phyloP scores from a whole-genome alignment of 2,113 vertebrate genomes.

The Lasiurus borealis region DNA sequence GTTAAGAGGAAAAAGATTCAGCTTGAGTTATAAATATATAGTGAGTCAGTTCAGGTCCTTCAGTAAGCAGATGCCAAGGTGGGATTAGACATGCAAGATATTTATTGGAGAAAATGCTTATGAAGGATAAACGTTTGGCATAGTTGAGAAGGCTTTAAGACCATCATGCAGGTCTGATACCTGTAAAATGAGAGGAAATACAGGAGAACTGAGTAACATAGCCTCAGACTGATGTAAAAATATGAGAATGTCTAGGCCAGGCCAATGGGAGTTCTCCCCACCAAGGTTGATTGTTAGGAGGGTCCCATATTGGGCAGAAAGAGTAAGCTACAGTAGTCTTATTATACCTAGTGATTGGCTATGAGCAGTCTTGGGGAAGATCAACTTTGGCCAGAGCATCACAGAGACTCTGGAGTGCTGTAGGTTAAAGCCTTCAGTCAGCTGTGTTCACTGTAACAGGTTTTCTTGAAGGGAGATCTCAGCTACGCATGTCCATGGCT shows the following conservation, averaged over 20 bases:
- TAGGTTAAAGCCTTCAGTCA: fast-evolving
- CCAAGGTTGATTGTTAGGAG: background rate
- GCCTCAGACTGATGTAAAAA: background rate
- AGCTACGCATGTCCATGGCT: fast-evolving
- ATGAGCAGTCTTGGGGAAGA: background rate
- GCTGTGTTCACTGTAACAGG: background rate
- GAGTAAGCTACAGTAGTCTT: fast-evolving
- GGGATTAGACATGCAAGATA: background rate
- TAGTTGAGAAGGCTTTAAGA: background rate
- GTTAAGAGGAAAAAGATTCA: background rate
- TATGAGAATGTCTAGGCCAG: background rate
- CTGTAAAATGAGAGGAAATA: background rate
- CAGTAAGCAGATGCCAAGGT: background rate
- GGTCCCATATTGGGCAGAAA: background rate
- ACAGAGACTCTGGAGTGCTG: background rate
- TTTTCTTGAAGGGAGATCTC: background rate
- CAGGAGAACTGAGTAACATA: background rate
- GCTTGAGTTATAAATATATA: background rate
- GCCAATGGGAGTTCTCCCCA: background rate
- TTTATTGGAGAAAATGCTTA: background rate
- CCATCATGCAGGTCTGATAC: background rate
- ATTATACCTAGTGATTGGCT: background rate
- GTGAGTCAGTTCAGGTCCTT: background rate
- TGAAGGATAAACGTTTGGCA: background rate
- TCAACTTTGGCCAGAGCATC: background rate